Conservation (phyloP, 1,140 invertebrate genomes). For the honey bee (Apis mellifera) region Amel_HAv3.1 CM009931.2:3439001-3439500, state of each 20-base stretch:
- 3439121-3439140: conserved; percentile 48
- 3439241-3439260: background rate
- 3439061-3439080: conserved; percentile 50
- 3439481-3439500: no score
- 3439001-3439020: conserved; percentile 64
- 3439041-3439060: conserved; percentile 72
- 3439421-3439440: no score
- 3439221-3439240: conserved; percentile 14
- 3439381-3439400: conserved; percentile 31
- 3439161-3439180: background rate
- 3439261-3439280: conserved; percentile 19
- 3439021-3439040: conserved; percentile 62
- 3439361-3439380: conserved; percentile 48
- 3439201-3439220: conserved; percentile 39
- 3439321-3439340: conserved; percentile 15
- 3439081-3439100: conserved; percentile 61
- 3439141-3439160: conserved; percentile 31
- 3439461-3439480: no score
- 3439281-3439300: conserved; percentile 49
- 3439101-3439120: conserved; percentile 31
- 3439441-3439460: no score
- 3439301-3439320: no score
- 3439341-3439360: background rate
- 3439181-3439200: conserved; percentile 5
- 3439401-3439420: background rate